Base-by-base conservation (phyloP, 2,888 invertebrate species). In the Rotaria socialis region DNA sequence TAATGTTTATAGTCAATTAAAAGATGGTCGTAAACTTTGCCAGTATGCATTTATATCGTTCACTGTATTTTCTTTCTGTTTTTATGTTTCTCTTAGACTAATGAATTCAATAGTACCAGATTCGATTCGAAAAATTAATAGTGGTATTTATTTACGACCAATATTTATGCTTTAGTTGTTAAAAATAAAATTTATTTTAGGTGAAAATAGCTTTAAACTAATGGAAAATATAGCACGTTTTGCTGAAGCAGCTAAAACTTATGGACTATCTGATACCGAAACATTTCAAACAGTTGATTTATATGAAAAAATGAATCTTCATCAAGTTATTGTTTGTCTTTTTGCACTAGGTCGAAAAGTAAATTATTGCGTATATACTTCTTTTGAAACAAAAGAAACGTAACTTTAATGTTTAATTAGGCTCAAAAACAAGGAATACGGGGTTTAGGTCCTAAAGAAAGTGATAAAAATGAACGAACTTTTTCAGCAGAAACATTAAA, bases 241-340 rank as follows among this genome's bases (percentile, higher is more conserved):
- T 52, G 47, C 80, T 24, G 4, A n/a, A 35, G 84, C 67, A 41
- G 56, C 60, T 55, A 85, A 80, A 86, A 35, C 2, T 35, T 87
- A 27, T 52, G 87, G 87, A 11, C 14, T 87, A 84, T 22, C 58
- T 27, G 85, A 87, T 43, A 24, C 84, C 6, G 87, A 87, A 84
- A 84, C 52, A 35, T 87, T 87, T 60, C 87, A 87, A 56, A 87
- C 87, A n/a, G 85, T 85, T 22, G 87, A 87, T 84, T 43, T 87
- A 19, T 87, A 80, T 56, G 87, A 87, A 55, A 52, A 52, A 50
- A 47, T 85, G 84, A 87, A 87, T 85, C 60, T 85, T 27, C 85
- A 87, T 74, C 87, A 87, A 87, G 87, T 87, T 10, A 52, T 55
- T 27, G 8, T 87, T 22, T 85, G 85, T 75, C 52, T 87, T 24